Base-by-base conservation (phyloP, 1,140 invertebrate genomes). In the Polypedilum vanderplanki region DNA sequence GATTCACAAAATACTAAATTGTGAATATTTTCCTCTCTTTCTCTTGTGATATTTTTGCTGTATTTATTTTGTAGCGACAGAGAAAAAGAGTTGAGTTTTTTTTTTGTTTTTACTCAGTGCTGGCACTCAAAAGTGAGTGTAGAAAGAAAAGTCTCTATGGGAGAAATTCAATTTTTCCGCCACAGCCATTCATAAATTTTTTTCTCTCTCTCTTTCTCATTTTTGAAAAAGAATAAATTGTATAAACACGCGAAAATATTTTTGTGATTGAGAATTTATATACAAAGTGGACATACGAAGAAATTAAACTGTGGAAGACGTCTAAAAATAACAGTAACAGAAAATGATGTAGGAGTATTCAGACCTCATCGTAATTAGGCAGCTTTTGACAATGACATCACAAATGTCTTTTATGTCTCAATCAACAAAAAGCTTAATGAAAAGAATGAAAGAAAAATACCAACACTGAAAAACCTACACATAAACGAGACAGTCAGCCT, bases 371-470 rank as follows among this genome's bases (percentile, higher is more conserved):
- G 46, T 57, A 57, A 57, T 57, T 57, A 57, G 46, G 46, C 46
- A 57, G 46, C 10, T 57, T 57, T 57, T 57, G 46, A n/a, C n/a
- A 57, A n/a, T 57, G 46, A 57, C 46, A n/a, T 57, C 46, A 57
- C 46, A n/a, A 12, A 57, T 33, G 24, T 33, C 24, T 33, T 33
- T 33, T 33, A 33, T 33, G 24, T 33, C 24, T 33, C 24, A 33
- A 33, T 33, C 24, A 33, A 33, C 24, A 33, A 33, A 33, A 33
- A 33, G 24, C 24, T 33, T 5, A 33, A 33, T 33, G 24, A 33
- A 33, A 33, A 3, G 24, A 33, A 33, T 5, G 24, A 33, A 5
- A 33, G 24, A 33, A 33, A 33, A 33, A 33, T 33, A 33, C 24
- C 24, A 33, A 33, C 24, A 33, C 24, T 33, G 24, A 33, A 33